Percentiles rank a stretch among this genome's conserved stretches.
These are phyloP conservation scores for Probosciger aterrimus DNA, from an alignment of 2,113 vertebrate species.

Conservation along the genomic window DNA sequence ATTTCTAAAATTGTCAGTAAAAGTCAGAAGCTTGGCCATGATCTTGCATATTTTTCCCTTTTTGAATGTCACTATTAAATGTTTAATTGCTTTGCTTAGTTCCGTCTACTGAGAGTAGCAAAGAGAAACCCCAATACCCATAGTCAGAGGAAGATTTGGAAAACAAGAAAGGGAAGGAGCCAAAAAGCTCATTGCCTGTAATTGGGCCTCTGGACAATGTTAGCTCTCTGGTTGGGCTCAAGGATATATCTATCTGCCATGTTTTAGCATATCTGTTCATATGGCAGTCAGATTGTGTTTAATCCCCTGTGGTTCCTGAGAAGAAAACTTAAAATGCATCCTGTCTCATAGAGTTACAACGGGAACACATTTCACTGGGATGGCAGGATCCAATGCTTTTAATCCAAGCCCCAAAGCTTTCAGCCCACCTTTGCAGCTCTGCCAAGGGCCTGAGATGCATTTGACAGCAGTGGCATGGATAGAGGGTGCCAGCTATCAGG, in stretches of 20 bases:
- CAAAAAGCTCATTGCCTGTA: not conserved
- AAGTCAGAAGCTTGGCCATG: not conserved
- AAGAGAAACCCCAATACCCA: not conserved
- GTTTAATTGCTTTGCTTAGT: not conserved
- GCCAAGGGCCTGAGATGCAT: not conserved
- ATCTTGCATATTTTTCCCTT: not conserved
- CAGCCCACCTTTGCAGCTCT: not conserved
- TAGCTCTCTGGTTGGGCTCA: not conserved
- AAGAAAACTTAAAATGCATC: not conserved
- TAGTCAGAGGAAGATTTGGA: not conserved
- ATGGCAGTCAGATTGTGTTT: not conserved
- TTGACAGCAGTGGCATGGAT: not conserved
- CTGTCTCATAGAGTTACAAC: accelerated
- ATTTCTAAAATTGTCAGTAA: not conserved
- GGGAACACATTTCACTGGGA: not conserved
- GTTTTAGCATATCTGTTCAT: not conserved
- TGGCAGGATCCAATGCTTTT: not conserved
- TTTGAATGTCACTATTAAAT: not conserved
- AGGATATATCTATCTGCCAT: not conserved
- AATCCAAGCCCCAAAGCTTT: not conserved
- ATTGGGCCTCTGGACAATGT: not conserved
- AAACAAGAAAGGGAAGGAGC: not conserved
- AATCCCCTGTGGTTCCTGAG: not conserved
- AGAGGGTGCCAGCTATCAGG: not conserved
- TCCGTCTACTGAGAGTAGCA: not conserved